Evolutionary conservation across 2,113 vertebrate species (phyloP).

Genomic region (Pelobates fuscus): DNA sequence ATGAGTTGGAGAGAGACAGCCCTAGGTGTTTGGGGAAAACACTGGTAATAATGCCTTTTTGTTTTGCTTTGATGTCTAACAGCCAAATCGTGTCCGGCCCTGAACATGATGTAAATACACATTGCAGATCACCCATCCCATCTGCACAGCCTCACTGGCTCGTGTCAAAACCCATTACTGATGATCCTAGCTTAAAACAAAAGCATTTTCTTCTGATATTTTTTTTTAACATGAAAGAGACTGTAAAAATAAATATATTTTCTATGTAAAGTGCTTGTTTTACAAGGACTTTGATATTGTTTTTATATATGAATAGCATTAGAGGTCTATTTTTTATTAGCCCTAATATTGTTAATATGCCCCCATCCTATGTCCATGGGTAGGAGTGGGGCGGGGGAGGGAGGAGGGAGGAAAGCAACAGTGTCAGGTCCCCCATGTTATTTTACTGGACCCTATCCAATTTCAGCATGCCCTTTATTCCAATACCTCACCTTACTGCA

Average conservation of each 20-base stretch:
- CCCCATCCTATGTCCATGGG: too few relatives aligned
- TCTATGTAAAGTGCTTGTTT: conserved; percentile 11
- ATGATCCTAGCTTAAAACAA: conserved; percentile 1
- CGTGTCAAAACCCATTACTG: neutral
- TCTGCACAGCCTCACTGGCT: neutral
- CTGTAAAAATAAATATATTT: conserved; percentile 11
- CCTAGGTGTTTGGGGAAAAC: conserved; percentile 59
- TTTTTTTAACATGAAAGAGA: conserved; percentile 28
- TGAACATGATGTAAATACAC: conserved; percentile 10
- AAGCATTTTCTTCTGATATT: neutral
- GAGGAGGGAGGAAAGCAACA: too few relatives aligned
- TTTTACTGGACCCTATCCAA: too few relatives aligned
- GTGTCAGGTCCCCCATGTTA: too few relatives aligned
- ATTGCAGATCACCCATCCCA: neutral
- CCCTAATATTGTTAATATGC: too few relatives aligned
- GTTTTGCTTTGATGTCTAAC: conserved; percentile 58
- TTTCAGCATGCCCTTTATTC: too few relatives aligned
- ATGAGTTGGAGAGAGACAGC: conserved; percentile 39
- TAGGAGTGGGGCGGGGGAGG: too few relatives aligned
- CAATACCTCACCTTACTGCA: too few relatives aligned
- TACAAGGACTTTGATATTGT: conserved; percentile 9
- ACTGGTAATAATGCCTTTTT: conserved; percentile 55
- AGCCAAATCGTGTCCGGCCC: conserved; percentile 47
- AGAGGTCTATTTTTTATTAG: too few relatives aligned
- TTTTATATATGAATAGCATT: too few relatives aligned